These are phyloP conservation scores for Choristoneura rosaceana DNA, from an alignment of 2,888 invertebrate genomes.

Conservation along the genomic window DNA sequence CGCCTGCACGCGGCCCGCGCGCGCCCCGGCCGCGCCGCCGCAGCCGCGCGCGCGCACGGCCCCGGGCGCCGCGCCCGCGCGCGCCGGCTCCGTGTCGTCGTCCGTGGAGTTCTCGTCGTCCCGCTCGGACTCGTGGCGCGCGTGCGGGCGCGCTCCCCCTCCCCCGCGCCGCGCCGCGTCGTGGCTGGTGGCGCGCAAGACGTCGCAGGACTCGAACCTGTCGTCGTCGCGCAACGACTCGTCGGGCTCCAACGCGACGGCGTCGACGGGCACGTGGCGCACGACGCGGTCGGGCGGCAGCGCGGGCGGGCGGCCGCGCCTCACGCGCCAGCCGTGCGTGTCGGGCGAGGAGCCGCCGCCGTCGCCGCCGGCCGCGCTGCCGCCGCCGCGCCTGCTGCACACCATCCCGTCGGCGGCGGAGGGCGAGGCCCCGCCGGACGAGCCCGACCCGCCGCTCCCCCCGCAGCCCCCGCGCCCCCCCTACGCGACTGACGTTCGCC, in stretches of 20 bases:
- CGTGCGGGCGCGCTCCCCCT: constrained; percentile 91
- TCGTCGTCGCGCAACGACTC: constrained; percentile 96
- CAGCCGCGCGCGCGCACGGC: constrained; percentile 65
- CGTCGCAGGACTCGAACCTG: constrained; percentile 96
- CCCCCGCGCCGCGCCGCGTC: constrained; percentile 93
- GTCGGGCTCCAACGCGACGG: constrained; percentile 94
- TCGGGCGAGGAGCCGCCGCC: constrained; percentile 86
- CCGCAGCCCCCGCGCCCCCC: constrained; percentile 4
- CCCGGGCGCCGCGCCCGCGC: constrained; percentile 67
- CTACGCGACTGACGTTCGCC: neutral
- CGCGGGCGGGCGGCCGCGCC: constrained; percentile 87
- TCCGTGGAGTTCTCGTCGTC: constrained; percentile 96
- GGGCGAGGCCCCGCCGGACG: constrained; percentile 87
- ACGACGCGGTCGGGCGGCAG: constrained; percentile 94
- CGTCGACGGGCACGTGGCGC: constrained; percentile 95
- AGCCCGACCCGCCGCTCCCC: constrained; percentile 60
- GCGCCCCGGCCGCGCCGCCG: constrained; percentile 56
- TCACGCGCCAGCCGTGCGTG: constrained; percentile 89
- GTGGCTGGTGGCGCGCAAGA: constrained; percentile 96
- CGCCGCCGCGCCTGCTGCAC: constrained; percentile 92
- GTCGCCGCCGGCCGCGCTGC: constrained; percentile 86
- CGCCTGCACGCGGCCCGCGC: constrained; percentile 74
- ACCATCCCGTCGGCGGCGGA: constrained; percentile 89
- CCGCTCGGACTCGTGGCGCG: constrained; percentile 95
- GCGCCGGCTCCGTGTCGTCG: constrained; percentile 93